Conservation (phyloP, 1,140 invertebrate species). For the Aphis craccivora region DNA sequence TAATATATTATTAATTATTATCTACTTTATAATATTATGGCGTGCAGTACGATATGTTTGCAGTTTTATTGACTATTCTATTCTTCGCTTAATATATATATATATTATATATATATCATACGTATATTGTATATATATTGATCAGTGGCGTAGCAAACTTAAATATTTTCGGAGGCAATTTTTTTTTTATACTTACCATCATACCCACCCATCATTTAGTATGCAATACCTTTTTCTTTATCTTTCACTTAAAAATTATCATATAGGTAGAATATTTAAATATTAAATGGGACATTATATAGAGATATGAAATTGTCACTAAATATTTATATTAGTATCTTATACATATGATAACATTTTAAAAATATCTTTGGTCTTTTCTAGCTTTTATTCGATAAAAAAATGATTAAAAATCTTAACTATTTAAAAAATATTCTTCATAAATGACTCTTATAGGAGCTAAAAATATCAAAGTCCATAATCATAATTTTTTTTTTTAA, state of each 20-base stretch:
- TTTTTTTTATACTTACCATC: not conserved
- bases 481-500: not conserved
- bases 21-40: not conserved
- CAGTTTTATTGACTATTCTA: not conserved
- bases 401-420: too few relatives aligned
- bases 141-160: not conserved
- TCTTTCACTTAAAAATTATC: not conserved
- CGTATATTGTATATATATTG: not conserved
- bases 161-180: not conserved
- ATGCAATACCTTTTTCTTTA: not conserved
- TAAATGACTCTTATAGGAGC: too few relatives aligned
- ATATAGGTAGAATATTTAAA: not conserved
- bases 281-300: too few relatives aligned
- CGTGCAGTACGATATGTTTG: not conserved
- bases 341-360: not conserved
- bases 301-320: not conserved
- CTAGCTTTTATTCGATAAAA: too few relatives aligned
- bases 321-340: not conserved
- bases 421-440: too few relatives aligned
- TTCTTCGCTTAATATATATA: not conserved
- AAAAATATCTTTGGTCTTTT: not conserved
- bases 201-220: not conserved
- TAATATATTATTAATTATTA: conserved; percentile 11
- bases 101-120: not conserved
- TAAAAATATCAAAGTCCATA: not conserved